Conservation (phyloP, 1,140 invertebrate genomes). For the Drosophila sproati region DNA sequence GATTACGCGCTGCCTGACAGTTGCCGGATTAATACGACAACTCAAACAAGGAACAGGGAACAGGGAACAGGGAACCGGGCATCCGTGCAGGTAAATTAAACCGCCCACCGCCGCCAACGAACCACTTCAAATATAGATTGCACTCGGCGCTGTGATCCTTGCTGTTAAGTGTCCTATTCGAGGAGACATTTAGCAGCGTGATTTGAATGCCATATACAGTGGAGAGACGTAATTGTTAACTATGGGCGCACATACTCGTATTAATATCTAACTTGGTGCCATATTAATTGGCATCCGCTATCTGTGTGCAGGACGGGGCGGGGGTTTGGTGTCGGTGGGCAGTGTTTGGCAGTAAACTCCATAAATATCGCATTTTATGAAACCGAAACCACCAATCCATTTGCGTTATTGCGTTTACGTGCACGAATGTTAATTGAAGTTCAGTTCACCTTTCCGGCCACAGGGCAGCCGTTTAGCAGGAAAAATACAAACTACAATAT, state of each 20-base stretch:
- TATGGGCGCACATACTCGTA: slow-evolving; percentile 49
- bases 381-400: slow-evolving; percentile 75
- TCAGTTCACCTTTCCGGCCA: slow-evolving; percentile 54
- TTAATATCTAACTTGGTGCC: slow-evolving; percentile 45
- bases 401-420: slow-evolving; percentile 80
- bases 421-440: slow-evolving; percentile 81
- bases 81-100: slow-evolving; percentile 20
- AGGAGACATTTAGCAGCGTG: slow-evolving; percentile 2
- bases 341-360: slow-evolving; percentile 60
- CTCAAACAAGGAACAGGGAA: slow-evolving; percentile 29
- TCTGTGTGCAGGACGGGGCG: not conserved
- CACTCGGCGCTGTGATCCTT: not conserved
- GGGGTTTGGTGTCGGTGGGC: not conserved
- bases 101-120: not conserved
- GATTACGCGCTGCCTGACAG: slow-evolving; percentile 45
- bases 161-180: slow-evolving; percentile 13
- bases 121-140: not conserved
- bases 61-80: slow-evolving; percentile 8
- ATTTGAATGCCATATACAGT: slow-evolving; percentile 37
- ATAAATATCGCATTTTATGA: slow-evolving; percentile 80
- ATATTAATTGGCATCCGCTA: slow-evolving; percentile 73
- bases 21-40: slow-evolving; percentile 46
- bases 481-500: slow-evolving; percentile 3
- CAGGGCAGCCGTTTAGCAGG: slow-evolving; percentile 11
- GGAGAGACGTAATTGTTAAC: slow-evolving; percentile 60